A percentile compares a stretch with the other conserved stretches of the same genome.
These are phyloP conservation scores for Sinhomidia bicolor DNA, from an alignment of 2,888 invertebrate genomes.

Conservation along the genomic window DNA sequence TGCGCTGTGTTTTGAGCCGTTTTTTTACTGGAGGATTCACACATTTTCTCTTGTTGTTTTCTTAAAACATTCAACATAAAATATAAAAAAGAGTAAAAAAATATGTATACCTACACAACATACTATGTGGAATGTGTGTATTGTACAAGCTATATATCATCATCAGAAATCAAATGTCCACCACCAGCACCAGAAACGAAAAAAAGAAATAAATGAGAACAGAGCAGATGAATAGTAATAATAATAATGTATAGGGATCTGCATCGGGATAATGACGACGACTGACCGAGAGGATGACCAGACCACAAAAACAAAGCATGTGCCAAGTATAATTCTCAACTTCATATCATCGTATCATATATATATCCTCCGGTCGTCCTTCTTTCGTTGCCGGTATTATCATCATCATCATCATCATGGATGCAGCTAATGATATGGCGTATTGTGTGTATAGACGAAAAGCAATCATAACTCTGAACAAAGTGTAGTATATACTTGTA, in stretches of 20 bases:
- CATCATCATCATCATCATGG: too few relatives aligned
- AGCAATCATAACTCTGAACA: too few relatives aligned
- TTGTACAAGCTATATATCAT: conserved; percentile 27
- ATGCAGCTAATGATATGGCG: conserved; percentile 42
- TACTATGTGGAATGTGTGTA: too few relatives aligned
- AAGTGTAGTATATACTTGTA: background rate
- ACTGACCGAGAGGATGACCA: background rate
- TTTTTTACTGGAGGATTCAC: conserved; percentile 51
- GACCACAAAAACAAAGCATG: conserved; percentile 28
- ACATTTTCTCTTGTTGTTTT: conserved; percentile 30
- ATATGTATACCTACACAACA: background rate
- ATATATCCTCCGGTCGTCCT: conserved; percentile 9
- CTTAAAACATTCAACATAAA: background rate
- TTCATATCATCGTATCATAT: too few relatives aligned
- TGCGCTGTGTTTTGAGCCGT: conserved; percentile 1
- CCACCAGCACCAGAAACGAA: conserved; percentile 16
- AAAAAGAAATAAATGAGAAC: conserved; percentile 36
- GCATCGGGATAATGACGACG: conserved; percentile 31
- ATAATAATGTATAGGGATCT: too few relatives aligned
- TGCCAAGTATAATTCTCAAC: conserved; percentile 43
- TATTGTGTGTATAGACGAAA: too few relatives aligned
- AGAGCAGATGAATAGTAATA: too few relatives aligned
- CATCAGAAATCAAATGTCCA: conserved; percentile 60
- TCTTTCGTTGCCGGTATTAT: conserved; percentile 4
- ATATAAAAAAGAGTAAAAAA: background rate